Base-by-base conservation (phyloP, 2,888 invertebrate species). In the Malacosoma neustria region DNA sequence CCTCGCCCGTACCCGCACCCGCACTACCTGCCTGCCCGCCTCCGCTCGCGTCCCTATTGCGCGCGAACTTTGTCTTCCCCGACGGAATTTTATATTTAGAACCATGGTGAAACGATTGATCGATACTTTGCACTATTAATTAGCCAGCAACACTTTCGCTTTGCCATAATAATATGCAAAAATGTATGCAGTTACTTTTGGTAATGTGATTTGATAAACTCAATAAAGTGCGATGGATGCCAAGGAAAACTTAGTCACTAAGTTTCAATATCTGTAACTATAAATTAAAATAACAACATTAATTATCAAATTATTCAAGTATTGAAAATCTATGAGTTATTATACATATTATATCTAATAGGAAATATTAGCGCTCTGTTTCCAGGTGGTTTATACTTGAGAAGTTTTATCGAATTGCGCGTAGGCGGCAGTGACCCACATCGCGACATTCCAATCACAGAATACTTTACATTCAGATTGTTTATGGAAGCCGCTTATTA, bases 41-140 rank as follows among this genome's bases (percentile, higher is more conserved):
- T 66, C 74, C 59, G 66, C 75, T 61, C 59, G 68, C 74, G 75
- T 75, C 77, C 80, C 75, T 79, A 76, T 79, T 82, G 84, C 84
- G 84, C 84, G 84, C 82, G 77, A 85, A 85, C 81, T 84, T 84
- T 76, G 82, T 81, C 81, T 82, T 82, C 72, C 77, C 76, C 73
- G 64, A 74, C 74, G 72, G 73, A 76, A 82, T 82, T 85, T 85
- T 84, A 85, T 84, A 84, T 84, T 85, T 82, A 84, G 84, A 81
- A 74, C 72, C 81, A 80, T 79, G 80, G 77, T 79, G 75, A 79
- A 82, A 76, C 77, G 72, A 82, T 79, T 84, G 77, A 84, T 84
- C 84, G 72, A 82, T 84, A 81, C 75, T 81, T 80, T 79, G 76
- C 82, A 81, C 80, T 79, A 77, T 73, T 74, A 75, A 79, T 81